phyloP scores from a whole-genome alignment of 2,797 vertebrate genomes.

The Eutrigla gurnardus region DNA sequence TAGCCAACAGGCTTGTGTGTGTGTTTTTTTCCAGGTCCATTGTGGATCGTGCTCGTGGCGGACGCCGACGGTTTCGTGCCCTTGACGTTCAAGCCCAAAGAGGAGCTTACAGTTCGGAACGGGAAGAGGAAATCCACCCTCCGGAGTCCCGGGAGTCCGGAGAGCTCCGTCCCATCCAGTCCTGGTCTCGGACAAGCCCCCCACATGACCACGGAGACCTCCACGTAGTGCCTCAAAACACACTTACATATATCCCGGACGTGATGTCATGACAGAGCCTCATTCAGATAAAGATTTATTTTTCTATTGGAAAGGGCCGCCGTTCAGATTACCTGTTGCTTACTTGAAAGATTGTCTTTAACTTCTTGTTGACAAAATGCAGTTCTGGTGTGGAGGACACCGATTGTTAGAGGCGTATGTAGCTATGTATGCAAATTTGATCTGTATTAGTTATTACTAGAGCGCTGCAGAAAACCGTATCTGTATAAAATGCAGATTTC shows the following conservation, averaged over 20 bases:
- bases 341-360: conserved; percentile 17
- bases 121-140: conserved; percentile 80
- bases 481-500: background rate
- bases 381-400: background rate
- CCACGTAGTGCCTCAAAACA: conserved; percentile 32
- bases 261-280: too few species aligned
- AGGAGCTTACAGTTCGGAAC: conserved; percentile 89
- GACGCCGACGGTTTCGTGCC: conserved; percentile 94
- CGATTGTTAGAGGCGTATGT: background rate
- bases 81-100: conserved; percentile 85
- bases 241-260: background rate
- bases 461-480: background rate
- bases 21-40: conserved; percentile 81
- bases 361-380: conserved; percentile 8
- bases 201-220: conserved; percentile 38
- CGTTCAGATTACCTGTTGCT: conserved; percentile 43
- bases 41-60: conserved; percentile 92
- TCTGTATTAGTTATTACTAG: background rate
- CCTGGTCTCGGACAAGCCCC: conserved; percentile 59
- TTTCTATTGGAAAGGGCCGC: conserved; percentile 46
- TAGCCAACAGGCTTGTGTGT: background rate
- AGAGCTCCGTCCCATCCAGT: conserved; percentile 69
- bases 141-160: conserved; percentile 61
- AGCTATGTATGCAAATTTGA: background rate
- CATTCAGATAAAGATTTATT: conserved; percentile 22